Percentiles rank a stretch among this genome's conserved stretches.
Evolutionary conservation across 2,113 vertebrate species (phyloP).

Genomic region (Erythrocercus mccallii): DNA sequence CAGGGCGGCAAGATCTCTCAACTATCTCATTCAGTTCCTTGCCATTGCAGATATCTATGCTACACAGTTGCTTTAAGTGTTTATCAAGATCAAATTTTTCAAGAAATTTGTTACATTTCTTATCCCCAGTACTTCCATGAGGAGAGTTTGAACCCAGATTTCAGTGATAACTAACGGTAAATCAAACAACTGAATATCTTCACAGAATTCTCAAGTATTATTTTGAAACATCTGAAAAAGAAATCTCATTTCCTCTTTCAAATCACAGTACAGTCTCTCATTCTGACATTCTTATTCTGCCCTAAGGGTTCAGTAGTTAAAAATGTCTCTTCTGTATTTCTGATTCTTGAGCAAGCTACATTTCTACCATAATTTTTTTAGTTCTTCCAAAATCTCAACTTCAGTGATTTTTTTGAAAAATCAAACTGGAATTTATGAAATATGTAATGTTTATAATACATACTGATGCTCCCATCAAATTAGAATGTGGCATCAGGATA

Average conservation of each 20-base stretch:
- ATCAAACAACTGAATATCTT: not conserved
- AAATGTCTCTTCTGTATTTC: not conserved
- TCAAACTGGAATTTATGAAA: not conserved
- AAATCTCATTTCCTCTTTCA: not conserved
- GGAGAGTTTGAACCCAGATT: not conserved
- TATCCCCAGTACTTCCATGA: not conserved
- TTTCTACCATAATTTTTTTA: not conserved
- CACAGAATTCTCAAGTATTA: not conserved
- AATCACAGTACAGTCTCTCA: not conserved
- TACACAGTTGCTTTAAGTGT: not conserved
- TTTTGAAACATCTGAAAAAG: not conserved
- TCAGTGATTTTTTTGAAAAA: not conserved
- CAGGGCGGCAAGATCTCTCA: not conserved
- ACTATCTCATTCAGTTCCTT: not conserved
- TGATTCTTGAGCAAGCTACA: not conserved
- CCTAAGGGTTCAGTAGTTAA: not conserved
- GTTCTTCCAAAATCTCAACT: not conserved
- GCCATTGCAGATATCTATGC: not conserved
- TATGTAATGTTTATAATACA: not conserved
- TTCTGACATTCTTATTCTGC: not conserved
- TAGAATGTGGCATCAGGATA: not conserved
- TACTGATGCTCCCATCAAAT: not conserved
- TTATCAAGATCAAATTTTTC: not conserved
- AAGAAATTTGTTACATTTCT: not conserved
- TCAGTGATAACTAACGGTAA: not conserved